A percentile compares a stretch with the other conserved stretches of the same genome.
phyloP scores from a whole-genome alignment of 2,797 vertebrate species.

The Leptoclinus maculatus region DNA sequence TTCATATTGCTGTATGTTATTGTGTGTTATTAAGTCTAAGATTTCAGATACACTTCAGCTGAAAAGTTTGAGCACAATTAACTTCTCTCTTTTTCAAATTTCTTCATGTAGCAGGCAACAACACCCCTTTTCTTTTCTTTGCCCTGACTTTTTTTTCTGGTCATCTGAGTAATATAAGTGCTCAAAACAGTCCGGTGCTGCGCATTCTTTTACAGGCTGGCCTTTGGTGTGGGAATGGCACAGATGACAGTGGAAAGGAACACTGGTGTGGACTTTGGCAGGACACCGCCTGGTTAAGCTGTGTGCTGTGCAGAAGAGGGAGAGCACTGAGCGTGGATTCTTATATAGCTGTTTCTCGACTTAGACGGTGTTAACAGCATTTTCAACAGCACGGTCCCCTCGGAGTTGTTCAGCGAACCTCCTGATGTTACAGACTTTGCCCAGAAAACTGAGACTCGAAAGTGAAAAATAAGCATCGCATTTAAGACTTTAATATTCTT shows the following conservation, averaged over 20 bases:
- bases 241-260: conserved; percentile 95
- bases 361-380: conserved; percentile 62
- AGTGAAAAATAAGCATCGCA: conserved; percentile 41
- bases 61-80: conserved; percentile 56
- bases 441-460: conserved; percentile 30
- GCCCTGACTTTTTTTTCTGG: conserved; percentile 42
- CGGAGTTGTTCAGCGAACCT: conserved; percentile 39
- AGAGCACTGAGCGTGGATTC: conserved; percentile 39
- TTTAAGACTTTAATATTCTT: conserved; percentile 32
- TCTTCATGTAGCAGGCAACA: neutral
- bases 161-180: conserved; percentile 62
- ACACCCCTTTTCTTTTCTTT: conserved; percentile 36
- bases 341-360: conserved; percentile 48
- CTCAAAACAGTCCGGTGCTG: conserved; percentile 82
- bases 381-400: conserved; percentile 57
- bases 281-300: conserved; percentile 79
- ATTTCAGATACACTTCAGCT: conserved; percentile 43
- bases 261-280: conserved; percentile 93
- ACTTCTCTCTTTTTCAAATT: neutral
- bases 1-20: conserved; percentile 39
- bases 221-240: conserved; percentile 89
- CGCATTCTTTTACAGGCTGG: conserved; percentile 83
- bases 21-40: conserved; percentile 50
- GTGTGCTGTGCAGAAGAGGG: conserved; percentile 60
- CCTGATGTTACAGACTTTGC: conserved; percentile 47